Evolutionary conservation across 2,113 vertebrate species (phyloP), one percentile per base, ranked within the genome.

Genomic region (Neoarius graeffei): DNA sequence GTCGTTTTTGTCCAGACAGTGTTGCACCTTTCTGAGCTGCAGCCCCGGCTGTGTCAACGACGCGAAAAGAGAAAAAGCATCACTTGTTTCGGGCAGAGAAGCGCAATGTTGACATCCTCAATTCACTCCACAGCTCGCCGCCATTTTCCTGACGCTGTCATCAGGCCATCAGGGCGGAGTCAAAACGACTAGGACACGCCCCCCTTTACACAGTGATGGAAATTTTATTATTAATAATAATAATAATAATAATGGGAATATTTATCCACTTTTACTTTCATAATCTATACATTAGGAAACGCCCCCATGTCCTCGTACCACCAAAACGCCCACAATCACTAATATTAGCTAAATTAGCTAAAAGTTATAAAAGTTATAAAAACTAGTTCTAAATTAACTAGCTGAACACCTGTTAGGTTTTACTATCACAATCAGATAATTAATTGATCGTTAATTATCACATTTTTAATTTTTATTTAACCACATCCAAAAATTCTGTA

Each of bases 61-160:
- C 87, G 35, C 88, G 52, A 69, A 25, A 73, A 83, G 27, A 88
- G 11, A 82, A 88, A 81, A 64, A 20, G 87, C 30, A 86, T 59
- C 71, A 64, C 62, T 79, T 64, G 89, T 88, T 90, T 90, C 86
- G 88, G 88, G 77, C 77, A 50, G 52, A 88, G 92, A 92, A 93
- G 93, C 69, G 77, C 60, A 92, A 91, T 94, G 93, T 95, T 94
- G 93, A 94, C 92, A 88, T 89, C 93, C 92, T 95, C 93, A 95
- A 91, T 95, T 94, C 93, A 91, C 93, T 92, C 88, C 91, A 88
- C 86, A 91, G 92, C 90, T 93, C 90, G 93, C 95, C 92, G 95
- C 95, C 95, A 96, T 96, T 95, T 96, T 95, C 94, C 95, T 94
- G n/a, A 80, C 86, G 90, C 89, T 91, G 92, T 93, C 89, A 91